These are phyloP conservation scores for Heliornis fulica DNA, from an alignment of 2,113 vertebrate species.

Conservation along the genomic window DNA sequence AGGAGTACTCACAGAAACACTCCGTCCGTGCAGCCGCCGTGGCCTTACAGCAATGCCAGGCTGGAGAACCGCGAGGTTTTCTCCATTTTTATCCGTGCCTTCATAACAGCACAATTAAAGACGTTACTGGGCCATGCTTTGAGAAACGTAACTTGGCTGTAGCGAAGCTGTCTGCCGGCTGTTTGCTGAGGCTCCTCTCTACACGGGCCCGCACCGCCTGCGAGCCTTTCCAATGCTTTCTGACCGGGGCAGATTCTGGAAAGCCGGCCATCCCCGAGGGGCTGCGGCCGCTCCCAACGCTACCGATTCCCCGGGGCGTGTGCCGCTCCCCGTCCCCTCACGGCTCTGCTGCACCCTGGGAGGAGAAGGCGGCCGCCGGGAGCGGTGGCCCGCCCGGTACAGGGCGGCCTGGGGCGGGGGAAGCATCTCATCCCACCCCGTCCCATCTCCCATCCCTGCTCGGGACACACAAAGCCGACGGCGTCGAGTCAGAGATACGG, in stretches of 20 bases:
- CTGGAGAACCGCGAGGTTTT: not conserved
- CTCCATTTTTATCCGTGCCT: not conserved
- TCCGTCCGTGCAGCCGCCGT: not conserved
- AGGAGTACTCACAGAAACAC: not conserved
- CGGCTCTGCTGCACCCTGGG: not conserved
- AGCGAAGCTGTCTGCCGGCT: not conserved
- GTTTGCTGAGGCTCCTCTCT: not conserved
- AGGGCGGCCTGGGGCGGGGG: not conserved
- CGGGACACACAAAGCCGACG: not conserved
- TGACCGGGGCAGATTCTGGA: not conserved
- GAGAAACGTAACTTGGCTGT: not conserved
- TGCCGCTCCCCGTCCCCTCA: not conserved
- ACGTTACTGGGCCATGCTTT: not conserved
- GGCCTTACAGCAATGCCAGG: not conserved
- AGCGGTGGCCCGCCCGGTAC: not conserved
- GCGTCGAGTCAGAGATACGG: rapidly evolving
- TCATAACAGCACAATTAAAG: not conserved
- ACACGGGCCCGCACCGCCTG: not conserved
- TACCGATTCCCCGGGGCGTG: too few species aligned
- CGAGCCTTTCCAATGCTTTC: rapidly evolving
- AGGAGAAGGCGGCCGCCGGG: not conserved
- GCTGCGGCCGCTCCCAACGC: not conserved
- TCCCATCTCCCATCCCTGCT: not conserved
- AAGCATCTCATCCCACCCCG: not conserved
- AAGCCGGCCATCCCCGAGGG: not conserved